Evolutionary conservation across 1,140 invertebrate genomes (phyloP).

Genomic region (Heterodera schachtii): DNA sequence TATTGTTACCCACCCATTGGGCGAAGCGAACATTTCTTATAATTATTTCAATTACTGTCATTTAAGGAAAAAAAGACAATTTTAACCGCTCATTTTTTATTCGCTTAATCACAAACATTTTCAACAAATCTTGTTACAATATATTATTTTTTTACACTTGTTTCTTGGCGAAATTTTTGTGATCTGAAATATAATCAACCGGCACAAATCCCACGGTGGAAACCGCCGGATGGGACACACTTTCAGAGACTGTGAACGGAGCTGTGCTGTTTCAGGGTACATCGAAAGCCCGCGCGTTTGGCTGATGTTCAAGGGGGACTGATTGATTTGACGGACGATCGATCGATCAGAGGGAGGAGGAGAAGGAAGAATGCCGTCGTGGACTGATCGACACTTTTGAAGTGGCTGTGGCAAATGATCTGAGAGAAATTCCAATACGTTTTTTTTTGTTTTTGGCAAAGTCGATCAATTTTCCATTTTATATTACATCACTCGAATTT

Average conservation of each 20-base stretch:
- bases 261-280: conserved; percentile 53
- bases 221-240: not conserved
- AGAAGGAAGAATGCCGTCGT: not conserved
- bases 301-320: conserved; percentile 65
- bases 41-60: not conserved
- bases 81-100: not conserved
- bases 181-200: too few species aligned
- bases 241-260: conserved; percentile 13
- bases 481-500: not conserved
- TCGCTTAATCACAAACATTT: too few species aligned
- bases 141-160: too few species aligned
- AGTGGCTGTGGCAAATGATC: too few species aligned
- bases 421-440: not conserved
- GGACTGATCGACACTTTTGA: too few species aligned
- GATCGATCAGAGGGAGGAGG: too few species aligned
- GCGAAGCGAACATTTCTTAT: not conserved
- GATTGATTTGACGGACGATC: not conserved
- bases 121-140: too few species aligned
- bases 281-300: conserved; percentile 64
- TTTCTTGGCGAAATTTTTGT: too few species aligned
- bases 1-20: not conserved
- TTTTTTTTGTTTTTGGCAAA: too few species aligned
- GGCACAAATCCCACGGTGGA: too few species aligned
- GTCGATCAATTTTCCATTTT: too few species aligned
- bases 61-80: not conserved